These are phyloP conservation scores for Colossoma macropomum DNA, from an alignment of 2,113 vertebrate species.

Conservation along the genomic window DNA sequence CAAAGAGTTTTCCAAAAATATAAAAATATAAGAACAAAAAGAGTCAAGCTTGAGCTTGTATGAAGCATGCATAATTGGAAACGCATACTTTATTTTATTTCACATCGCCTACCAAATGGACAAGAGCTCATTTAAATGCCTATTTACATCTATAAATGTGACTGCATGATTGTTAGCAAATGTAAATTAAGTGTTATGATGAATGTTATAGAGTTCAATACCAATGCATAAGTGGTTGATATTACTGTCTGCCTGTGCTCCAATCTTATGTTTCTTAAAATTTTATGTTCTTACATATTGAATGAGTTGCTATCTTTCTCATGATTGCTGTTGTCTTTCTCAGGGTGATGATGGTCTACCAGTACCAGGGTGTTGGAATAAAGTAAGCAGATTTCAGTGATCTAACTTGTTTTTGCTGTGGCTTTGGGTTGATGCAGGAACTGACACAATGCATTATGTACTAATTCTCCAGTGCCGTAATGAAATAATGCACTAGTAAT, in stretches of 20 bases:
- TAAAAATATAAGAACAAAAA: background rate
- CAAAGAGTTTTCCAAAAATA: background rate
- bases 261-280: background rate
- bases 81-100: background rate
- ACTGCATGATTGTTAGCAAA: no score
- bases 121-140: background rate
- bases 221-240: background rate
- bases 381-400: conserved; percentile 69
- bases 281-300: background rate
- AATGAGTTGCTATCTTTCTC: background rate
- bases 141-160: background rate
- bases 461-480: background rate
- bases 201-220: background rate
- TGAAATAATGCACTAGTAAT: background rate
- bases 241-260: background rate
- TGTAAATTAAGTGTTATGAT: background rate
- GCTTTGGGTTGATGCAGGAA: conserved; percentile 1
- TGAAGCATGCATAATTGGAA: conserved; percentile 19
- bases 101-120: background rate
- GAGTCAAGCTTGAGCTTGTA: background rate
- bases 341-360: conserved; percentile 82
- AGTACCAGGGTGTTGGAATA: conserved; percentile 83
- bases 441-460: background rate
- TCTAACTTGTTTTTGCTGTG: conserved; percentile 8
- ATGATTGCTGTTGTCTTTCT: conserved; percentile 22